Evolutionary conservation across 2,113 vertebrate genomes (phyloP), one percentile per base, ranked within the genome.

Genomic region (Tiliqua scincoides): DNA sequence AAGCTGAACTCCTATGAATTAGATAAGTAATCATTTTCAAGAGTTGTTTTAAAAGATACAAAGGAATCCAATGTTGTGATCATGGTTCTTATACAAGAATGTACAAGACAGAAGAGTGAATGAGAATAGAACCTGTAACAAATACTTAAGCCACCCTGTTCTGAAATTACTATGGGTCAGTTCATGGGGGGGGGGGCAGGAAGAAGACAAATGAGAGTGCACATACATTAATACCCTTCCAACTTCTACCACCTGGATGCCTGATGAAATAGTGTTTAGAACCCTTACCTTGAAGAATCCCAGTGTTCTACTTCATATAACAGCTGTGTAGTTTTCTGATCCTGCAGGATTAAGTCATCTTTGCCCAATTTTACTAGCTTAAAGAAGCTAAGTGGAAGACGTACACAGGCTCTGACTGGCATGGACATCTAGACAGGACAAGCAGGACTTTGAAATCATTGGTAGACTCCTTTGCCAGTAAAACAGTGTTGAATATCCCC

Each of bases 321-420:
- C 70, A 96, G 3, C 35, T 90, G 12, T 0, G 14, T 79, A 27
- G 4, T 88, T 90, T 89, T 96, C 80, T 87, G 85, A 14, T 91
- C 37, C 76, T 94, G 91, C 75, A 52, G 65, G 62, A 52, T 76
- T 54, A 88, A 43, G 54, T 93, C 87, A 54, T 93, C 92, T 85
- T 73, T 89, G 32, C 87, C 81, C 27, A 95, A 80, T 43, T 82
- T 94, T 80, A 95, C 21, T 72, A 92, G 61, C 80, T 94, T 93
- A 62, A 95, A 85, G 61, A 95, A 91, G 32, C 83, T 68, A 86
- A 95, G 75, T 1, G 95, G 95, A 17, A 96, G 89, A 84, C 95
- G 90, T 86, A 92, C 40, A 65, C 95, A 95, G 0, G 5, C 89
- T 91, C 92, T 92, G 85, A 90, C 94, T 83, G 95, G 95, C 95